A percentile compares a stretch with the other conserved stretches of the same genome.
Evolutionary conservation across 2,113 vertebrate species (phyloP).

Genomic region (Nothobranchius kuhntae): DNA sequence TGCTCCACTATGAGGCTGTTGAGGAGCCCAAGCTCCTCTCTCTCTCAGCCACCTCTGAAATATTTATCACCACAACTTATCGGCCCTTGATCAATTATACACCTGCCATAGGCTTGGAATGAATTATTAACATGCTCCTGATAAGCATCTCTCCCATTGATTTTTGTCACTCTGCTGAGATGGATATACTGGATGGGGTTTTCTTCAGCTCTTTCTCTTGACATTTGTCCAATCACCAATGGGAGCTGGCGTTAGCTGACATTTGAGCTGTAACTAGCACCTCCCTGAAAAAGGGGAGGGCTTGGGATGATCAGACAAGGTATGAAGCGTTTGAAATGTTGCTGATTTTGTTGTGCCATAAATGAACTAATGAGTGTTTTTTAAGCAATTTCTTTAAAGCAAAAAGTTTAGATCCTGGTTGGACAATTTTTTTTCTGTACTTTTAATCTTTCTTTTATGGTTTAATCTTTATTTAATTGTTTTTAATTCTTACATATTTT

Average conservation of each 20-base stretch:
- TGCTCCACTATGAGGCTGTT: constrained; percentile 19
- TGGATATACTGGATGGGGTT: constrained; percentile 66
- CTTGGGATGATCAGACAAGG: neutral
- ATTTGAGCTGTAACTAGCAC: constrained; percentile 16
- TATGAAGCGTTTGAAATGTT: neutral
- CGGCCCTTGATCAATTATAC: constrained; percentile 75
- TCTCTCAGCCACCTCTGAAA: constrained; percentile 62
- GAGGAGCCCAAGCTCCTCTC: constrained; percentile 43
- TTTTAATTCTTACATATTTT: too few relatives aligned
- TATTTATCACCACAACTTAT: constrained; percentile 77
- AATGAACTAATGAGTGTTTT: neutral
- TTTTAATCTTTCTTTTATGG: too few relatives aligned
- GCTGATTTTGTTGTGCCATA: neutral
- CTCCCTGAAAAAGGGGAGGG: neutral
- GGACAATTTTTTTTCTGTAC: too few relatives aligned
- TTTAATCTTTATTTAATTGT: too few relatives aligned
- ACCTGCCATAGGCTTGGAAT: constrained; percentile 64
- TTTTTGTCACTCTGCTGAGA: constrained; percentile 72
- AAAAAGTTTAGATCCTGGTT: too few relatives aligned
- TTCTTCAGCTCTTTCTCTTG: constrained; percentile 51
- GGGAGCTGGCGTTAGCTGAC: constrained; percentile 22
- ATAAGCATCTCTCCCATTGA: constrained; percentile 75
- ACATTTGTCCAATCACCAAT: constrained; percentile 40
- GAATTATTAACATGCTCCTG: constrained; percentile 75
- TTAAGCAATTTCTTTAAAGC: too few relatives aligned